Base-by-base conservation (phyloP, 2,888 invertebrate genomes). In the Petrolisthes cinctipes region DNA sequence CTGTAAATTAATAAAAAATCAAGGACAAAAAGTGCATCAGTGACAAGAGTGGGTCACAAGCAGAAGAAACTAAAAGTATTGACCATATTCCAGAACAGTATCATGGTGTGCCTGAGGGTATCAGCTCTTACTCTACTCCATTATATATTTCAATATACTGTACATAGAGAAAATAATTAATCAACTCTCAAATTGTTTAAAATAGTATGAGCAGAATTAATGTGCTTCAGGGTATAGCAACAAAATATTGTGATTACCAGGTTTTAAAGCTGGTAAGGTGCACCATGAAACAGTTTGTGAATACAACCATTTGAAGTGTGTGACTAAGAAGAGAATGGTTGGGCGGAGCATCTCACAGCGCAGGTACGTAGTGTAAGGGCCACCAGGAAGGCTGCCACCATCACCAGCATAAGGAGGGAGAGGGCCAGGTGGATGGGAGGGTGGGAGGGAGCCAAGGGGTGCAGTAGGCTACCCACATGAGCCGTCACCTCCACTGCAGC, bases 301-400 rank as follows among this genome's bases (percentile, higher is more conserved):
- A 66, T 14, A 66, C n/a, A 66, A 66, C 11, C 14, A 66, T 66
- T 66, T 11, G 66, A 66, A 11, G n/a, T 14, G n/a, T 14, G 66
- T 66, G n/a, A 66, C 11, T 14, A 66, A 66, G 11, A 66, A 66
- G 66, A 66, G n/a, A 14, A 66, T 66, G 66, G n/a, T 37, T 9
- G 23, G 9, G 73, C 20, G 56, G 6, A 80, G 80, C 14, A n/a
- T 51, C 85, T 85, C 85, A 85, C 85, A 11, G 85, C 78, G 68
- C 85, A 85, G 56, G 85, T 85, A 66, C 85, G 78, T 53, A 85
- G 61, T 20, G 79, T 85, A 68, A 85, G 76, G 68, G 76, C 76
- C 76, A 66, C 53, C 53, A 85, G 85, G 75, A 68, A 85, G 68
- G 76, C 76, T 20, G 79, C 79, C 79, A 85, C 51, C 79, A 85